Percentiles rank a stretch among this genome's conserved stretches.
phyloP scores from a whole-genome alignment of 2,113 vertebrate genomes.

The Madoqua kirkii region DNA sequence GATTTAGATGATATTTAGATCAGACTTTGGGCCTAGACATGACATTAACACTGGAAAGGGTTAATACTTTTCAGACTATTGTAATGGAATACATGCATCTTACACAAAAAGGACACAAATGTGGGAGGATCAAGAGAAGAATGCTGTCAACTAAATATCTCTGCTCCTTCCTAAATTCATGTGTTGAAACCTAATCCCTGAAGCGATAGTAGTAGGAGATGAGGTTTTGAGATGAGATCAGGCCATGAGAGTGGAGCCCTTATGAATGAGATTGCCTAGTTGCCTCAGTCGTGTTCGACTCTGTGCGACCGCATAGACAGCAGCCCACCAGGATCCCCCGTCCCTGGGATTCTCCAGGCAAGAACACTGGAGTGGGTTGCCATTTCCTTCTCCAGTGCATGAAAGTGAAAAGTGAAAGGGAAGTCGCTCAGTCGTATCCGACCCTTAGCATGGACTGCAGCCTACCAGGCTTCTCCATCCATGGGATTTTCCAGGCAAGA shows the following conservation, averaged over 20 bases:
- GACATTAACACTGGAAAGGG: neutral
- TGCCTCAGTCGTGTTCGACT: too few relatives aligned
- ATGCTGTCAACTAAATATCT: neutral
- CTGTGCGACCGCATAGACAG: too few relatives aligned
- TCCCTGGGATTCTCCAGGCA: too few relatives aligned
- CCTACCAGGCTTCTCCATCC: too few relatives aligned
- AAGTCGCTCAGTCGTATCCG: too few relatives aligned
- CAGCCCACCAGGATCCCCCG: too few relatives aligned
- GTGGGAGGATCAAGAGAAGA: neutral
- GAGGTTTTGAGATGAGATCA: neutral
- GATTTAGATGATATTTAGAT: neutral
- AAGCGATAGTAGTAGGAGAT: neutral
- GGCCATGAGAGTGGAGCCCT: neutral
- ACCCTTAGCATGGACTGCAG: too few relatives aligned
- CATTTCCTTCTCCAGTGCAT: too few relatives aligned
- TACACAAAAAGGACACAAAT: neutral
- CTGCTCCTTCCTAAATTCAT: neutral
- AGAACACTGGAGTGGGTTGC: too few relatives aligned
- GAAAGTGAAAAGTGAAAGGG: too few relatives aligned
- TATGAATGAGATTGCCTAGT: neutral
- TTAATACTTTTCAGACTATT: neutral
- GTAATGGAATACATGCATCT: neutral
- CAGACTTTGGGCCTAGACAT: neutral
- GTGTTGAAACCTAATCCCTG: neutral
- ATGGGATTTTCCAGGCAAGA: too few relatives aligned